Evolutionary conservation across 2,113 vertebrate genomes (phyloP).

Genomic region (Trematocara macrostoma): DNA sequence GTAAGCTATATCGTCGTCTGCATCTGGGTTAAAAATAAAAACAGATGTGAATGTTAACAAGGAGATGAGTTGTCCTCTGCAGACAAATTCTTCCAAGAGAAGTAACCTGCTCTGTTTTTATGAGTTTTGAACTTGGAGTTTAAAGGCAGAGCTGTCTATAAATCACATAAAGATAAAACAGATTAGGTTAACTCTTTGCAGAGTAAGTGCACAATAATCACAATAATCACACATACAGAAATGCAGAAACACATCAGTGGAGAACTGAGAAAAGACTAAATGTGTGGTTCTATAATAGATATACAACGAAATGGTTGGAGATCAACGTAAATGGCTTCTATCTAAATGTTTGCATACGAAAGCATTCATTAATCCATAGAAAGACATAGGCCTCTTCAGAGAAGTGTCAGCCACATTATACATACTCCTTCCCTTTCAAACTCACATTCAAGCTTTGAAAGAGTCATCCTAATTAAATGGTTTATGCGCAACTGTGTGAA

Average conservation of each 20-base stretch:
- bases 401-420: neutral
- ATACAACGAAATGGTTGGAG: neutral
- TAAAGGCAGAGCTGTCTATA: neutral
- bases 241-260: neutral
- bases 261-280: neutral
- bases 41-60: slow-evolving; percentile 25
- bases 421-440: neutral
- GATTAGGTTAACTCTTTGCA: neutral
- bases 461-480: neutral
- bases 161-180: neutral
- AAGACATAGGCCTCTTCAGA: neutral
- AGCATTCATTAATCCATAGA: neutral
- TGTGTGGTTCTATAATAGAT: neutral
- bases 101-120: slow-evolving; percentile 4
- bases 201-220: neutral
- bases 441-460: neutral
- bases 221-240: neutral
- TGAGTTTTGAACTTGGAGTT: neutral
- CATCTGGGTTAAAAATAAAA: neutral
- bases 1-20: neutral
- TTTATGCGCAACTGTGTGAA: neutral
- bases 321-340: neutral
- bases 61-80: neutral
- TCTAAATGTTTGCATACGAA: neutral
- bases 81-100: slow-evolving; percentile 14